A percentile compares a stretch with the other conserved stretches of the same genome.
phyloP scores from a whole-genome alignment of 2,888 invertebrate species.

The Theodoxus fluviatilis region DNA sequence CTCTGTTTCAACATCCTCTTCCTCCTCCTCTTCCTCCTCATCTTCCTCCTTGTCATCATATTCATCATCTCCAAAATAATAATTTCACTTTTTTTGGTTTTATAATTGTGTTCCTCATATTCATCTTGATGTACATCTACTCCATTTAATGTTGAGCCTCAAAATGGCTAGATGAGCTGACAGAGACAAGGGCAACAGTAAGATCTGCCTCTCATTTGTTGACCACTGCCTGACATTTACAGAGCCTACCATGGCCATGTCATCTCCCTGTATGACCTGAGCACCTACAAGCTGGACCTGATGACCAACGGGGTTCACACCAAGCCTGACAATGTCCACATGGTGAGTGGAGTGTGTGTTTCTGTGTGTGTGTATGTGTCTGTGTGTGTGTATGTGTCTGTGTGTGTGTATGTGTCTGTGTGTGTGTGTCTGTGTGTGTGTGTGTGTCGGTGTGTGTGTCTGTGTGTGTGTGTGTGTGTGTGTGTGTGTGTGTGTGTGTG shows the following conservation, averaged over 20 bases:
- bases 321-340: conserved; percentile 68
- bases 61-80: too few species aligned
- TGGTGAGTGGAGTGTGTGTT: too few species aligned
- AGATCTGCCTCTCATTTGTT: neutral
- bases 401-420: neutral
- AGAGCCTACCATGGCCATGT: conserved; percentile 99
- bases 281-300: conserved; percentile 96
- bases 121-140: too few species aligned
- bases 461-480: neutral
- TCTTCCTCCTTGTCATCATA: too few species aligned
- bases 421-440: neutral
- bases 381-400: neutral
- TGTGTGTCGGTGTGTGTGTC: neutral
- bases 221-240: conserved; percentile 56
- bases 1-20: too few species aligned
- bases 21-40: too few species aligned
- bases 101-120: too few species aligned
- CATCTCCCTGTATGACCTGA: conserved; percentile 93
- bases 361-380: neutral
- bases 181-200: too few species aligned
- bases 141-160: too few species aligned
- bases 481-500: neutral
- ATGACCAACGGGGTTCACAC: conserved; percentile 69
- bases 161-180: too few species aligned
- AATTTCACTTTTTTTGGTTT: too few species aligned